These are phyloP conservation scores for Sebastes kiyomatsui DNA, from an alignment of 2,797 vertebrate species.

Conservation along the genomic window DNA sequence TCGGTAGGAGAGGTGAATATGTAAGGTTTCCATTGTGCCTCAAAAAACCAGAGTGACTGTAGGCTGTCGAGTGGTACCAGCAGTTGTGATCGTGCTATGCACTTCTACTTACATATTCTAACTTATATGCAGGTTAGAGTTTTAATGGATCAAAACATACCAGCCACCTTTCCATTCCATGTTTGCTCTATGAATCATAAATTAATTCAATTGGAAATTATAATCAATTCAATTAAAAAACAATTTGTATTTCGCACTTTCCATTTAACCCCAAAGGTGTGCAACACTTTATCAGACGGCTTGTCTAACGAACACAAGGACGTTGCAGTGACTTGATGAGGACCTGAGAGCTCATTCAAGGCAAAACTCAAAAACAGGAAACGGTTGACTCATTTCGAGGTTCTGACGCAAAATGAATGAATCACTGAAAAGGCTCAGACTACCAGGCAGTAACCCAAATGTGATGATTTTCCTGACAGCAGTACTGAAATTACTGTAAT, in stretches of 20 bases:
- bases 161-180: neutral
- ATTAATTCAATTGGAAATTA: neutral
- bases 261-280: neutral
- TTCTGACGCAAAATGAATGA: slow-evolving; percentile 38
- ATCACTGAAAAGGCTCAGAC: slow-evolving; percentile 17
- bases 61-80: neutral
- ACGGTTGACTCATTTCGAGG: slow-evolving; percentile 33
- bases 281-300: neutral
- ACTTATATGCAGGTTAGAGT: neutral
- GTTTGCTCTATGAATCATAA: neutral
- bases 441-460: slow-evolving; percentile 6
- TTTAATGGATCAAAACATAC: neutral
- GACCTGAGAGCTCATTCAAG: neutral
- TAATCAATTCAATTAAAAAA: neutral
- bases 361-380: neutral
- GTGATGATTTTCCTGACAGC: slow-evolving; percentile 19
- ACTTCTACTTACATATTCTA: neutral
- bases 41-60: neutral
- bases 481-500: neutral
- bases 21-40: slow-evolving; percentile 1
- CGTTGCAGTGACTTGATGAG: neutral
- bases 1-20: slow-evolving; percentile 1
- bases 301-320: neutral
- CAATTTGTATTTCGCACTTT: neutral
- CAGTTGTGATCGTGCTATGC: neutral